Evolutionary conservation across 2,888 invertebrate genomes (phyloP), one percentile per base, ranked within the genome.

Genomic region (Lasius fuliginosus): DNA sequence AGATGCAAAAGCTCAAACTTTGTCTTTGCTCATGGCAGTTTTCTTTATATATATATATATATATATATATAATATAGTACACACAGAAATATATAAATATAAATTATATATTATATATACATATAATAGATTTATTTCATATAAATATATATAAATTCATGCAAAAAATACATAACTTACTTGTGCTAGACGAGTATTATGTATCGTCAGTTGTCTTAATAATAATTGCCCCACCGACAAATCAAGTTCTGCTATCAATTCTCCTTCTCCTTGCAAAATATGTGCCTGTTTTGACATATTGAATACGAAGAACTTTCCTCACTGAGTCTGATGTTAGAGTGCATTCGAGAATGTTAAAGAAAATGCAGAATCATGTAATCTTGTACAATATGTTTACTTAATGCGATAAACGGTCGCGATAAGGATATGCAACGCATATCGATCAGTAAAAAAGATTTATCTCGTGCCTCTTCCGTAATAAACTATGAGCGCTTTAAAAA

Each of bases 161-260:
- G 9, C 33, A 4, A 27, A 56, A 74, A 18, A 46, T 8, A 53
- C 6, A n/a, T 53, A 30, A 33, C 36, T 90, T 91, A 93, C 93
- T 81, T 91, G 89, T 65, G 92, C 91, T 9, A 92, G 67, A 68
- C 82, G 75, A 73, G 53, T 58, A n/a, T 82, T 88, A 71, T 91
- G 89, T 23, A 69, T 11, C 8, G 12, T 8, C n/a, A 93, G 67
- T 85, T 93, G 91, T 75, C 89, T 82, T 46, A 91, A 82, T 23
- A 93, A 40, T 42, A 92, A 82, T 85, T 92, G 82, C 27, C 91
- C 93, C 36, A 93, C 8, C 0, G 89, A 89, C 6, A 88, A n/a
- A 53, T 86, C 86, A n/a, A 90, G 88, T 23, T 89, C 83, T 9
- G 82, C 8, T 0, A 85, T 27, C 1, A 56, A 0, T 30, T 69